These are phyloP conservation scores for Ctenosaura bakeri DNA, from an alignment of 2,797 vertebrate genomes.

Conservation along the genomic window DNA sequence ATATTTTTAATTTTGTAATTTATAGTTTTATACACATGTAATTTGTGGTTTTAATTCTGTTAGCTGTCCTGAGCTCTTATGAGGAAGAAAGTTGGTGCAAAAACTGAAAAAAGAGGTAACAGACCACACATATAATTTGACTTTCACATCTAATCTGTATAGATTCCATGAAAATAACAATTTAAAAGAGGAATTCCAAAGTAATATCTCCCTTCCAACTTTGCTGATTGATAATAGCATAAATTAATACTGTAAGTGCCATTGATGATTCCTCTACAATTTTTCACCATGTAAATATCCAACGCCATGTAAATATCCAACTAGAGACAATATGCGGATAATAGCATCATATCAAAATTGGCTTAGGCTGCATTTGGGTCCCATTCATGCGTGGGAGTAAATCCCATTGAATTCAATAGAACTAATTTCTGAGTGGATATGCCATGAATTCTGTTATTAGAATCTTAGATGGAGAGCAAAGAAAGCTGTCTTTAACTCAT, in stretches of 20 bases:
- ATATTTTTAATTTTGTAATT: too few species aligned
- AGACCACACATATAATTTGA: not conserved
- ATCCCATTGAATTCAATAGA: too few species aligned
- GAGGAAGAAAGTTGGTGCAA: too few species aligned
- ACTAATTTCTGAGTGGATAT: too few species aligned
- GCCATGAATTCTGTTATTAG: too few species aligned
- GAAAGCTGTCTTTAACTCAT: not conserved
- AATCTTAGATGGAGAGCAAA: too few species aligned
- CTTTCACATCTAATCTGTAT: not conserved
- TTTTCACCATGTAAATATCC: not conserved
- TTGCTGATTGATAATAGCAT: not conserved
- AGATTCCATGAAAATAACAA: not conserved
- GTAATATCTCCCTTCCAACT: not conserved
- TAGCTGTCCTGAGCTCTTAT: too few species aligned
- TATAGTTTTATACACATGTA: too few species aligned
- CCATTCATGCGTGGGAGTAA: too few species aligned
- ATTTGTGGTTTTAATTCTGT: too few species aligned
- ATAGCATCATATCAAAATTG: not conserved
- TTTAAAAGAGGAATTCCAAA: not conserved
- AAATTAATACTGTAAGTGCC: not conserved
- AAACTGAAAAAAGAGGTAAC: too few species aligned
- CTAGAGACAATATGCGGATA: not conserved
- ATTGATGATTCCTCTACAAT: not conserved
- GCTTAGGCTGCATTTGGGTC: not conserved
- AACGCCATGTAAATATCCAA: not conserved